Conservation (phyloP, 2,888 invertebrate genomes). For the Psylliodes chrysocephalus region DNA sequence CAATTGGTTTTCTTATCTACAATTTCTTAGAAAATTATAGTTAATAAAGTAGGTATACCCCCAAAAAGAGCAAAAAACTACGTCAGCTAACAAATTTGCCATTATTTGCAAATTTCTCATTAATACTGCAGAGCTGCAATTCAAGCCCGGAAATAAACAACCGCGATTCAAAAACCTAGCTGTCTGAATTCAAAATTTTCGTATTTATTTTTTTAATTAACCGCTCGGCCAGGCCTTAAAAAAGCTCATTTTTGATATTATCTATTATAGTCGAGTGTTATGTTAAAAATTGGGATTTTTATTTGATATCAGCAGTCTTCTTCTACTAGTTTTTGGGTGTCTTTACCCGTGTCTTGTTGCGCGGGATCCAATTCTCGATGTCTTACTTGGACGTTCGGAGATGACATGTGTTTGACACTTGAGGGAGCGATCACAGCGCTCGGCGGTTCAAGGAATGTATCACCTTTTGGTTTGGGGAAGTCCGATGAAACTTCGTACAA, state of each 20-base stretch:
- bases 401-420: constrained; percentile 81
- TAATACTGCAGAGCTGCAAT: no score
- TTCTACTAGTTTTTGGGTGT: constrained; percentile 89
- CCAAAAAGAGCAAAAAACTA: no score
- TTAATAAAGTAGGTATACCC: no score
- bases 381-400: constrained; percentile 77
- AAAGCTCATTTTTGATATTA: constrained; percentile 34
- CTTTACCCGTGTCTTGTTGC: constrained; percentile 86
- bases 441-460: constrained; percentile 69
- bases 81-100: no score
- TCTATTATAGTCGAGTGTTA: constrained; percentile 53
- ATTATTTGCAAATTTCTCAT: no score
- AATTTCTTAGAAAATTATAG: no score
- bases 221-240: background rate
- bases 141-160: no score
- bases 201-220: background rate
- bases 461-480: constrained; percentile 71
- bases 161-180: no score
- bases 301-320: constrained; percentile 78
- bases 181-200: background rate
- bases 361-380: constrained; percentile 86
- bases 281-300: constrained; percentile 51
- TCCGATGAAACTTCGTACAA: constrained; percentile 87
- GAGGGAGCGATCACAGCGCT: constrained; percentile 86
- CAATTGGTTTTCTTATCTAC: no score